Evolutionary conservation across 2,113 vertebrate genomes (phyloP).

Genomic region (Sakesphorus luctuosus): DNA sequence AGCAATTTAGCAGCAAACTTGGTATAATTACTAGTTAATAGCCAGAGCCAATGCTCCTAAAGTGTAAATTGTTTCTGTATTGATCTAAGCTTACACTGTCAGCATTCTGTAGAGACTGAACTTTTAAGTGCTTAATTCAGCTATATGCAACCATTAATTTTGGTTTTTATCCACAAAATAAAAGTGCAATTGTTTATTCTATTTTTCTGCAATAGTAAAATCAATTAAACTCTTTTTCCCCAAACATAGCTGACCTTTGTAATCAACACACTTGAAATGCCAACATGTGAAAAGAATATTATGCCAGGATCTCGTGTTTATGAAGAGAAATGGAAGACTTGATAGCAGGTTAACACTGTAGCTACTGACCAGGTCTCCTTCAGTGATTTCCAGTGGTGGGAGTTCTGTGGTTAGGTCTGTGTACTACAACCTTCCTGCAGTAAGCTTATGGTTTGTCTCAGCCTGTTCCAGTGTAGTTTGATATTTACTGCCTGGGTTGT

Average conservation of each 20-base stretch:
- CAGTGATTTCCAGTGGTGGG: not conserved
- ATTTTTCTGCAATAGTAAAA: constrained; percentile 68
- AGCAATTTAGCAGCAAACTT: constrained; percentile 42
- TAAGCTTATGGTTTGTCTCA: not conserved
- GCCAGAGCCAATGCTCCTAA: constrained; percentile 33
- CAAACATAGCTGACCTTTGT: constrained; percentile 8
- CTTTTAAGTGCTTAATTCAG: constrained; percentile 78
- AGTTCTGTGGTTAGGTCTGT: not conserved
- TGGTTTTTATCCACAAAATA: constrained; percentile 64
- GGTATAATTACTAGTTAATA: constrained; percentile 75
- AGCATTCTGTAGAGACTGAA: constrained; percentile 72
- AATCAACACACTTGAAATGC: constrained; percentile 70
- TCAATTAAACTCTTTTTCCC: constrained; percentile 49
- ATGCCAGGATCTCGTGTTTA: not conserved
- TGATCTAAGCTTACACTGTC: constrained; percentile 70
- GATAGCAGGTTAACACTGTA: not conserved
- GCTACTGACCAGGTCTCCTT: not conserved
- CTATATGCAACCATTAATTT: constrained; percentile 71
- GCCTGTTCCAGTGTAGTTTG: not conserved
- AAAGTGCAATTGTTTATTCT: constrained; percentile 62
- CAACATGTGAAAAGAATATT: constrained; percentile 39
- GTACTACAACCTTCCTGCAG: not conserved
- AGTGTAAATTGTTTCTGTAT: constrained; percentile 75
- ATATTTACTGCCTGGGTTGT: not conserved
- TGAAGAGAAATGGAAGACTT: not conserved